These are phyloP conservation scores for Drosophila arawakana DNA, from an alignment of 1,140 invertebrate species.

Conservation along the genomic window DNA sequence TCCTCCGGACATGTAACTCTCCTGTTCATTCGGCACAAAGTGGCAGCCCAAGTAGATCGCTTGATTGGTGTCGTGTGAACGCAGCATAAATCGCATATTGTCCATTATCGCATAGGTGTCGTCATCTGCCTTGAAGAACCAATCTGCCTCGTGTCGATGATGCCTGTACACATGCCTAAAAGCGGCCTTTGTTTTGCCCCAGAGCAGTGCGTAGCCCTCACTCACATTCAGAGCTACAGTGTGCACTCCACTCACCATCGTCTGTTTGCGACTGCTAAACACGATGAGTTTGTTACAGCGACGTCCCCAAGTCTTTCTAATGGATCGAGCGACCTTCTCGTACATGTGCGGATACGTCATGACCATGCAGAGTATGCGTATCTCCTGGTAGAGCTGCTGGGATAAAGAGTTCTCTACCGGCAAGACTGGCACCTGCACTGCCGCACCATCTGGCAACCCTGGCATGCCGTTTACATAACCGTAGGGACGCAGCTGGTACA, in stretches of 20 bases:
- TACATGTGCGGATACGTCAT: constrained; percentile 93
- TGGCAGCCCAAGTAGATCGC: constrained; percentile 95
- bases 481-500: constrained; percentile 59
- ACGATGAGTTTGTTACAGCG: constrained; percentile 95
- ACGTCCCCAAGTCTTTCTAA: constrained; percentile 98
- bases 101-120: constrained; percentile 97
- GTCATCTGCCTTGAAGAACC: constrained; percentile 97
- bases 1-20: constrained; percentile 97
- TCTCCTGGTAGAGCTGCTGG: constrained; percentile 83
- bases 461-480: constrained; percentile 33
- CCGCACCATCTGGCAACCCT: neutral
- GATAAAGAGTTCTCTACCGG: constrained; percentile 85
- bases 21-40: constrained; percentile 90
- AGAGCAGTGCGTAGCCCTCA: constrained; percentile 94
- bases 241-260: constrained; percentile 90
- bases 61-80: constrained; percentile 87
- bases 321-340: constrained; percentile 93
- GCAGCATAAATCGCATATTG: constrained; percentile 95
- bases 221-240: constrained; percentile 89
- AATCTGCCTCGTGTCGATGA: constrained; percentile 92
- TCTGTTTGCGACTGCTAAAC: constrained; percentile 93
- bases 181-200: constrained; percentile 97
- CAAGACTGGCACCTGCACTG: neutral
- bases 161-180: constrained; percentile 95
- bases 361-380: constrained; percentile 93